Percentiles rank a stretch among this genome's conserved stretches.
phyloP scores from a whole-genome alignment of 2,113 vertebrate species.

The Nothoprocta pentlandii region DNA sequence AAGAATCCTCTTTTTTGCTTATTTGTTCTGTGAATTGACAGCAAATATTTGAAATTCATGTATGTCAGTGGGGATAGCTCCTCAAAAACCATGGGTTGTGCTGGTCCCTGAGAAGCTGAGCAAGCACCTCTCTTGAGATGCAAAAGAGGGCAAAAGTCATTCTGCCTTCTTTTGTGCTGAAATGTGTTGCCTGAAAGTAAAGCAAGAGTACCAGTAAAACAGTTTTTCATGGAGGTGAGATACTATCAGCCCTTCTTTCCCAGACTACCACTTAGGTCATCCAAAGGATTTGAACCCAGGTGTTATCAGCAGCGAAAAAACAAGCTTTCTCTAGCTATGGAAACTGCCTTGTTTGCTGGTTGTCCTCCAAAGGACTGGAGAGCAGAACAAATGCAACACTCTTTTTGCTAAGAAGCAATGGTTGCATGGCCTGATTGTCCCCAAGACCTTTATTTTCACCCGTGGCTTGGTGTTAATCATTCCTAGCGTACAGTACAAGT shows the following conservation, averaged over 20 bases:
- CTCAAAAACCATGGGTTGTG: not conserved
- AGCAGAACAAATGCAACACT: not conserved
- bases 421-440: not conserved
- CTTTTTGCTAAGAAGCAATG: not conserved
- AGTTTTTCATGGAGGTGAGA: not conserved
- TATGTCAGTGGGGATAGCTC: not conserved
- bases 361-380: not conserved
- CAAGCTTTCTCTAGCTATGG: not conserved
- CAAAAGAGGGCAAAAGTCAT: not conserved
- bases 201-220: not conserved
- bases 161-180: not conserved
- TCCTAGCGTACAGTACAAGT: not conserved
- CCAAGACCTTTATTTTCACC: not conserved
- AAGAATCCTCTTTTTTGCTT: not conserved
- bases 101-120: not conserved
- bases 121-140: not conserved
- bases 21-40: not conserved
- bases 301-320: not conserved
- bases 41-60: conserved; percentile 20
- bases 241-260: not conserved
- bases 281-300: not conserved
- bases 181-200: not conserved
- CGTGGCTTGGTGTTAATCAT: not conserved
- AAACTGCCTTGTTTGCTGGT: not conserved
- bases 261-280: not conserved